Base-by-base conservation (phyloP, 2,797 vertebrate species). In the Enteromius mattozi region DNA sequence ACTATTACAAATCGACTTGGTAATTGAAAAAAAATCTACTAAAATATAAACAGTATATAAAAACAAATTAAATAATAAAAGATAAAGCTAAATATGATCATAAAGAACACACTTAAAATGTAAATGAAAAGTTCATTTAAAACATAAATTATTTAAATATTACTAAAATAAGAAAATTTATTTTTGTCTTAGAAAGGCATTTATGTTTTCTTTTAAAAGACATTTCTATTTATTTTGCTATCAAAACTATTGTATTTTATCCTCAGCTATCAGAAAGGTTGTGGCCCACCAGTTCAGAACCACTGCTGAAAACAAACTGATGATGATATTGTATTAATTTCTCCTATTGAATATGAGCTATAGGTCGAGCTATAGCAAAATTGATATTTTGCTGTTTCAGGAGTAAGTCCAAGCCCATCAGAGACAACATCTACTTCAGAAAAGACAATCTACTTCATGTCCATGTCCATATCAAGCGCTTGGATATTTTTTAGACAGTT, bases 401-500 rank as follows among this genome's bases (percentile, higher is more conserved):
- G 27, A 17, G 42, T 63, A 74, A 42, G 8, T 33, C 14, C 3
- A n/a, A 61, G 7, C 33, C 21, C 10, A 59, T 71, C 24, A 59
- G 35, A 61, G 68, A 47, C n/a, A 33, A 30, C 49, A 42, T 61
- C 37, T 33, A 56, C 24, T 45, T 72, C 68, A 72, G 69, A 24
- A 71, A 24, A 61, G 59, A 78, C 5, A 47, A 76, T 12, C 61
- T 33, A 24, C 3, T 9, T 21, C 54, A 56, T 56, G 19, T 24
- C 17, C 35, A 54, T 37, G 42, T 83, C 33, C 30, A 63, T 77
- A 12, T 45, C 59, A 16, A 84, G 19, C 0, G 19, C 21, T 14
- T 70, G 49, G 24, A 61, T 61, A 54, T 40, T 30, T 68, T 82
- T 54, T 77, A 68, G 71, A 83, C 33, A 75, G 63, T 78, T 84